A percentile compares a stretch with the other conserved stretches of the same genome.
These are phyloP conservation scores for Muschampia plurimacula DNA, from an alignment of 2,888 invertebrate species.

Conservation along the genomic window DNA sequence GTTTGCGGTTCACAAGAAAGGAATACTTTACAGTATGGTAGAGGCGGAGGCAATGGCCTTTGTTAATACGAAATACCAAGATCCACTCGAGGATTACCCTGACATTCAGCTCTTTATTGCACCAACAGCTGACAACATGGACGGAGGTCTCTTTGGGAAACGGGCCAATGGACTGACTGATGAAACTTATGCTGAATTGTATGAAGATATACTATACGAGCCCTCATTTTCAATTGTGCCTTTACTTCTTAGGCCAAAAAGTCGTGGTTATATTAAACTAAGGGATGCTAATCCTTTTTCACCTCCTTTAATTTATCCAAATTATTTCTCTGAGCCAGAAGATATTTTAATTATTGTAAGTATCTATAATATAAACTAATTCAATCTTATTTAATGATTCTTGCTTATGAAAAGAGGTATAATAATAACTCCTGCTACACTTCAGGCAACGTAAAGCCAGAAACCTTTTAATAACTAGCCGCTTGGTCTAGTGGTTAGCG, in stretches of 20 bases:
- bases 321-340: constrained; percentile 91
- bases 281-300: constrained; percentile 88
- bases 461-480: no score
- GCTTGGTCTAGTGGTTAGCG: no score
- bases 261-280: constrained; percentile 89
- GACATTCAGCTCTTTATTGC: constrained; percentile 92
- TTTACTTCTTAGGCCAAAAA: constrained; percentile 89
- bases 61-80: constrained; percentile 90
- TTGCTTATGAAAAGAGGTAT: no score
- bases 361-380: constrained; percentile 30
- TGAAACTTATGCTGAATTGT: constrained; percentile 88
- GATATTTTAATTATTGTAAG: constrained; percentile 91
- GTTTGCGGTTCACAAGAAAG: constrained; percentile 86
- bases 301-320: constrained; percentile 94
- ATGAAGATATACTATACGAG: constrained; percentile 89
- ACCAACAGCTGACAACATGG: constrained; percentile 90
- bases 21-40: constrained; percentile 91
- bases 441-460: no score
- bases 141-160: constrained; percentile 91
- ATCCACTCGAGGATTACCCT: constrained; percentile 89
- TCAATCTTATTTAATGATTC: no score
- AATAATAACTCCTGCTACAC: no score
- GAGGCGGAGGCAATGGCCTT: constrained; percentile 93
- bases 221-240: constrained; percentile 89
- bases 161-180: constrained; percentile 88